Evolutionary conservation across 2,113 vertebrate genomes (phyloP), one percentile per base, ranked within the genome.

Genomic region (Chlamydotis undulata): DNA sequence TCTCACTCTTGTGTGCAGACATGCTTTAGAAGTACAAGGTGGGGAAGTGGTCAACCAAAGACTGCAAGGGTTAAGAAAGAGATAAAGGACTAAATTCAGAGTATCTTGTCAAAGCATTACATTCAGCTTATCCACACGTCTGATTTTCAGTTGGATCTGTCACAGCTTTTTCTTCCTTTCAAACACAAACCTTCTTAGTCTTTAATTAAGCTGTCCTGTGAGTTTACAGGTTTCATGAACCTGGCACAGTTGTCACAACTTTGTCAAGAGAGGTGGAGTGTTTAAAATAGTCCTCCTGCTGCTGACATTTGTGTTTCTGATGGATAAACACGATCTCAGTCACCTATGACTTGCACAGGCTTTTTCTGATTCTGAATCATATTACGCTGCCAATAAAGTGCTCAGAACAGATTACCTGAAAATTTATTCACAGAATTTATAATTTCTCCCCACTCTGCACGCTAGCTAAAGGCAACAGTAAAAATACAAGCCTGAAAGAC

Each of bases 151-250:
- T 12, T 87, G 80, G 17, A 50, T 75, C 78, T 83, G 75, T 47
- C 53, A 47, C 19, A 0, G 3, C 16, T 39, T 33, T 59, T 92
- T 79, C 90, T 71, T 88, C 90, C 86, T 61, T 61, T 35, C 82
- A 29, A 74, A 55, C 52, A 31, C 49, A 70, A 77, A 76, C 61
- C 89, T 83, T 57, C 69, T 83, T 83, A 63, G 28, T 55, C 87
- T 97, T 91, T 95, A 97, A 97, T 97, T 95, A 96, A 97, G 86
- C 35, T 94, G 74, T 92, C 70, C 92, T 76, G 67, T 12, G 53
- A 19, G 21, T 59, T 83, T 69, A 53, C 79, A 83, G 50, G 81
- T 83, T 96, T 91, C 95, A 71, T 83, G 37, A 97, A 67, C 68
- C 73, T 90, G 81, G 52, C 35, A 49, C 12, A 21, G 74, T 86